phyloP scores from a whole-genome alignment of 2,797 vertebrate genomes.

The Nyctibius grandis region DNA sequence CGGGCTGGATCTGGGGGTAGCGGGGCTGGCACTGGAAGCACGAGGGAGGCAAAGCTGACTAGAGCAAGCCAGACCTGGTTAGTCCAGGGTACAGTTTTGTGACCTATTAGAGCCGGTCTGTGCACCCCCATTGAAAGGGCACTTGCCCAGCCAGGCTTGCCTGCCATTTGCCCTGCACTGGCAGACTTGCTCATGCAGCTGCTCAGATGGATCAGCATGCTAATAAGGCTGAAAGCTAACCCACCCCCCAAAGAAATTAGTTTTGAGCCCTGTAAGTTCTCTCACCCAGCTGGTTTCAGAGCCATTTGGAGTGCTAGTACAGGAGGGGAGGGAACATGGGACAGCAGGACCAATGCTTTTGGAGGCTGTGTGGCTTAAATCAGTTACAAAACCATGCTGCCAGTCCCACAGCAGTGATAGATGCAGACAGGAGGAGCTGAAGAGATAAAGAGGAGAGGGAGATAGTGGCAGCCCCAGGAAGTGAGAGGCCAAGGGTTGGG shows the following conservation, averaged over 20 bases:
- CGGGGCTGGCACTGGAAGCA: background rate
- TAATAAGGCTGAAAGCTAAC: background rate
- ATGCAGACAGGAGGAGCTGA: background rate
- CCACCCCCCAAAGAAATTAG: accelerated
- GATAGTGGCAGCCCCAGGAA: background rate
- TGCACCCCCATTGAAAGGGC: background rate
- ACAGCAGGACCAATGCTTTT: background rate
- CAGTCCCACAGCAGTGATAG: too few relatives aligned
- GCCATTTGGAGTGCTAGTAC: background rate
- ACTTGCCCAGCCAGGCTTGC: background rate
- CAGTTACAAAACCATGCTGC: background rate
- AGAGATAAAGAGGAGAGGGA: too few relatives aligned
- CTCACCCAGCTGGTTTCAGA: background rate
- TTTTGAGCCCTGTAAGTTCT: background rate
- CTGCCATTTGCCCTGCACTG: background rate
- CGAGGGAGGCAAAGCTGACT: background rate
- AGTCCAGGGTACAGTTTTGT: background rate
- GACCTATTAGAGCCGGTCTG: background rate
- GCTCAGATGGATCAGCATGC: background rate
- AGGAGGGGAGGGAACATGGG: background rate
- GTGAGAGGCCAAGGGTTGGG: background rate
- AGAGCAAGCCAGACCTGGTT: background rate
- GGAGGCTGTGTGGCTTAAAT: background rate
- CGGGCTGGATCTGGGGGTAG: too few relatives aligned
- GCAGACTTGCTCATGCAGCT: background rate